Conservation (phyloP, 1,140 invertebrate species). For the Lamellibrachia luymesi region DNA sequence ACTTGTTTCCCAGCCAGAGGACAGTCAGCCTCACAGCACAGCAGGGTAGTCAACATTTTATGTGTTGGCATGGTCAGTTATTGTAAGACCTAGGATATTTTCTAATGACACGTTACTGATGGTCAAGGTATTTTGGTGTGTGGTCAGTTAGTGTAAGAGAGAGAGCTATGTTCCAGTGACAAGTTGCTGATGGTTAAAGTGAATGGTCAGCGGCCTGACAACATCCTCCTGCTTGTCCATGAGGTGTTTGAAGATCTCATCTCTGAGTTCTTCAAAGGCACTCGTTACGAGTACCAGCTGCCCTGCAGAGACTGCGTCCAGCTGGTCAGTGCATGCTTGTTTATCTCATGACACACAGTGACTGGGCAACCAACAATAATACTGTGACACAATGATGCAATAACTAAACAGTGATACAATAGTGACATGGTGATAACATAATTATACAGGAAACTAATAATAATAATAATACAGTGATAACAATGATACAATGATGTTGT, state of each 20-base stretch:
- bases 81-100: neutral
- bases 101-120: neutral
- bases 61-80: neutral
- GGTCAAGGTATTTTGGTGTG: neutral
- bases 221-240: constrained; percentile 52
- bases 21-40: no score
- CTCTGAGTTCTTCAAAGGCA: constrained; percentile 52
- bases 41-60: no score
- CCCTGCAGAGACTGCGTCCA: constrained; percentile 53
- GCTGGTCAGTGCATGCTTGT: constrained; percentile 34
- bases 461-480: no score
- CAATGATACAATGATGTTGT: no score
- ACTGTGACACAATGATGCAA: no score
- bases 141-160: neutral
- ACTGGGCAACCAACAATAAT: no score
- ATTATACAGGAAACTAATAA: no score
- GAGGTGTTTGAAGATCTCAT: constrained; percentile 53
- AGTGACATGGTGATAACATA: neutral
- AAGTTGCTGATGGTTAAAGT: constrained; percentile 45
- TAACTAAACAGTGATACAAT: neutral
- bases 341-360: no score
- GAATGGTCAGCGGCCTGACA: constrained; percentile 50
- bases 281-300: constrained; percentile 46
- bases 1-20: no score
- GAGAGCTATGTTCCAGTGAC: constrained; percentile 34